phyloP scores from a whole-genome alignment of 2,888 invertebrate species.

The Penaeus monodon region DNA sequence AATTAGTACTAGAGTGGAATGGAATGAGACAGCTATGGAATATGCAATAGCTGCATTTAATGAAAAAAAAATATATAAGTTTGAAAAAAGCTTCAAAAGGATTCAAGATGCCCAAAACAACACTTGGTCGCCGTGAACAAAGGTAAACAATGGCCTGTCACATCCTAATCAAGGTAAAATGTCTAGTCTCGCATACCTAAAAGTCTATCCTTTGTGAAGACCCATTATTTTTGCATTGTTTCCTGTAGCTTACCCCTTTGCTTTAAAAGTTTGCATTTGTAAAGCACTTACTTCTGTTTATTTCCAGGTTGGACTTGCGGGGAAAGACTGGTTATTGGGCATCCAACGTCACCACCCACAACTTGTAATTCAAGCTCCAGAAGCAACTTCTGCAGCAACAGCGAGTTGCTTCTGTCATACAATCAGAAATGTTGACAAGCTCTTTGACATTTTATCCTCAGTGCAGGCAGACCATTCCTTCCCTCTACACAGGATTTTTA shows the following conservation, averaged over 20 bases:
- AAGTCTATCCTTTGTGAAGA: not conserved
- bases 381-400: conserved; percentile 29
- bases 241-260: not conserved
- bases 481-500: not conserved
- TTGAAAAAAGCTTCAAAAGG: no score
- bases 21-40: not conserved
- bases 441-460: conserved; percentile 34
- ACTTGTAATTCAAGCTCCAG: conserved; percentile 31
- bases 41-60: not conserved
- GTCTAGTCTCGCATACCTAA: conserved; percentile 21
- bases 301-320: conserved; percentile 33
- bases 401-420: conserved; percentile 30
- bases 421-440: conserved; percentile 7
- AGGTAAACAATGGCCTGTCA: conserved; percentile 29
- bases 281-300: not conserved
- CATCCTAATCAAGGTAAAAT: not conserved
- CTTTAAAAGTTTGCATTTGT: not conserved
- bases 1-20: conserved; percentile 7
- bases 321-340: not conserved
- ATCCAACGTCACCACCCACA: conserved; percentile 27
- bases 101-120: not conserved
- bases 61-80: not conserved
- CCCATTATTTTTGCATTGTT: conserved; percentile 11
- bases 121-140: conserved; percentile 10
- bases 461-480: conserved; percentile 29